These are phyloP conservation scores for Epiblema foenella DNA, from an alignment of 2,888 invertebrate species.

Conservation along the genomic window DNA sequence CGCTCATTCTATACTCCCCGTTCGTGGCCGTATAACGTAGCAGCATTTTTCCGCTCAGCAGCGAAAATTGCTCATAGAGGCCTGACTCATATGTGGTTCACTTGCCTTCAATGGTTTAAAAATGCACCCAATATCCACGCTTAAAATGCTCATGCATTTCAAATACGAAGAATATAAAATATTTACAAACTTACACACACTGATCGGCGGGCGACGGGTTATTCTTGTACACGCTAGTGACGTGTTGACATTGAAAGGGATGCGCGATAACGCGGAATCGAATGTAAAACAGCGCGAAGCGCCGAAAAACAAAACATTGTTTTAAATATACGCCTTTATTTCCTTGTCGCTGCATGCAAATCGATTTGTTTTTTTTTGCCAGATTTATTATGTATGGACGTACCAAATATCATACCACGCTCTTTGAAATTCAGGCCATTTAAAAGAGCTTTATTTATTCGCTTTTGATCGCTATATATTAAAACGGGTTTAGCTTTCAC, in stretches of 20 bases:
- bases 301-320: not conserved
- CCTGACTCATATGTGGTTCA: no score
- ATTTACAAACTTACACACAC: conserved; percentile 14
- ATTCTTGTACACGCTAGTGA: not conserved
- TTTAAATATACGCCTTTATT: not conserved
- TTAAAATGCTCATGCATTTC: conserved; percentile 52
- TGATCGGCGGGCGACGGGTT: not conserved
- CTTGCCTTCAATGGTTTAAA: conserved; percentile 30
- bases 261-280: not conserved
- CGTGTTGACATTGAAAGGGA: not conserved
- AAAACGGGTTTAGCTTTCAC: conserved; percentile 45
- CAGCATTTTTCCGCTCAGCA: no score
- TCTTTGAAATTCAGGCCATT: conserved; percentile 25
- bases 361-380: conserved; percentile 6
- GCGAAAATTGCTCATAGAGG: no score
- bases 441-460: conserved; percentile 30
- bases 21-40: no score
- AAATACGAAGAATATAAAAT: conserved; percentile 42
- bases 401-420: not conserved
- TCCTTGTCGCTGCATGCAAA: not conserved
- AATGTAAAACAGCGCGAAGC: not conserved
- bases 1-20: conserved; percentile 22
- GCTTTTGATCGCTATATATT: conserved; percentile 44
- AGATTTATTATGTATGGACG: not conserved
- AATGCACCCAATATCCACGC: conserved; percentile 47